Evolutionary conservation across 2,797 vertebrate genomes (phyloP), one percentile per base, ranked within the genome.

Genomic region (Falco peregrinus): DNA sequence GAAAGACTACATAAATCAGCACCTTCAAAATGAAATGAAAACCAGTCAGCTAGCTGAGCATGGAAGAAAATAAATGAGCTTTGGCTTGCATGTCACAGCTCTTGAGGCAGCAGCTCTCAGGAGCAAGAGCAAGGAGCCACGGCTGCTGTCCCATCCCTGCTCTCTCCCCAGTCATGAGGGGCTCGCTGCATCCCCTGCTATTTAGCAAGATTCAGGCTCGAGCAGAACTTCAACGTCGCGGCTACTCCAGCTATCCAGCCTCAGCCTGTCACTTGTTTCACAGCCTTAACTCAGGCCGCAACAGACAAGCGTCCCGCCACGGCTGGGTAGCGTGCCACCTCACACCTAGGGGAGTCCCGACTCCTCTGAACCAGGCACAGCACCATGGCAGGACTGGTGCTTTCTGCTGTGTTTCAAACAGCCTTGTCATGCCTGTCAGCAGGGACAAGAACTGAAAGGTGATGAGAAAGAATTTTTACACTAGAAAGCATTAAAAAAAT

Each of bases 321-420:
- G 70, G 45, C 77, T 86, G 54, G 67, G 56, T 1, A 12, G 33
- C 10, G 1, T 51, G 54, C 73, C 88, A 93, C 29, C 10, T 78
- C 81, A 8, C 60, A 47, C 29, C 61, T 74, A 68, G 18, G 63
- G 41, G 75, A 93, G 75, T 71, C 79, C 89, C 10, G 29, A 93
- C 57, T n/a, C 94, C 88, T 74, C 90, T 87, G 87, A 91, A 65
- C 89, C 93, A 71, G 64, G 11, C 41, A 60, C 20, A 14, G 73
- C 10, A 1, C 22, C 9, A 35, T 13, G 18, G 57, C 59, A 45
- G 53, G 33, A 7, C 16, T 3, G n/a, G 24, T 2, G 0, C 6
- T 21, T 31, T 15, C 11, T 11, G 14, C 6, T 24, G 41, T 13
- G 26, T 17, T 43, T 24, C 28, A 33, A 39, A 16, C 19, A 43